Evolutionary conservation across 1,140 invertebrate genomes (phyloP).

Genomic region (Ooceraea biroi): DNA sequence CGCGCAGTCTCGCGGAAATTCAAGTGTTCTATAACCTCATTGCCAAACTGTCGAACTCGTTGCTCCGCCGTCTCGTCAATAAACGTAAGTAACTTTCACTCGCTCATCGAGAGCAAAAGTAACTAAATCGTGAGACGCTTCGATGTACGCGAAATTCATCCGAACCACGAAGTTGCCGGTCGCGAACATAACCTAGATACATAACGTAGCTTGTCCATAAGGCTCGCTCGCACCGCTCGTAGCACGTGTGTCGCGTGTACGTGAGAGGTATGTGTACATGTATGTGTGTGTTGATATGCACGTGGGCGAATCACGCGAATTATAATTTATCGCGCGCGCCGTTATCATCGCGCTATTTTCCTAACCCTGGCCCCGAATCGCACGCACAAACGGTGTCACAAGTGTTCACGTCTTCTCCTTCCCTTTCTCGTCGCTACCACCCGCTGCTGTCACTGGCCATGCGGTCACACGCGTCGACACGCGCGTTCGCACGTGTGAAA

Average conservation of each 20-base stretch:
- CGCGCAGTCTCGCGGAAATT: background rate
- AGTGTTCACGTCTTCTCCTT: background rate
- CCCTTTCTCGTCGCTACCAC: too few species aligned
- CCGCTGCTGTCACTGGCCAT: slow-evolving; percentile 37
- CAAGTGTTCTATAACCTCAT: background rate
- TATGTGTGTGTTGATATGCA: slow-evolving; percentile 7
- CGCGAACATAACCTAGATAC: background rate
- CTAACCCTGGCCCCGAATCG: background rate
- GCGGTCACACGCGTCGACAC: slow-evolving; percentile 59
- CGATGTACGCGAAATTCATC: background rate
- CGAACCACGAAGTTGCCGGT: background rate
- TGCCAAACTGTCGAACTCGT: background rate
- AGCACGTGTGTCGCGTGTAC: slow-evolving; percentile 5
- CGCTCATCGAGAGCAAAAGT: background rate
- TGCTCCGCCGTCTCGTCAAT: background rate
- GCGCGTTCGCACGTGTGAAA: slow-evolving; percentile 30
- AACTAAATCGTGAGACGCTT: background rate
- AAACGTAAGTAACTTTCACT: slow-evolving; percentile 3
- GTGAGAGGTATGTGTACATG: background rate
- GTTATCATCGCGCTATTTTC: slow-evolving; percentile 23
- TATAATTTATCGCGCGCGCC: slow-evolving; percentile 10
- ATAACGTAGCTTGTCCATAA: too few species aligned
- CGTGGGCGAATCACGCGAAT: slow-evolving; percentile 41
- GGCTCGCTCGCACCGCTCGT: background rate
- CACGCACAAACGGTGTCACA: slow-evolving; percentile 39